Evolutionary conservation across 2,797 vertebrate species (phyloP).

Genomic region (Sebastes paucispinis): DNA sequence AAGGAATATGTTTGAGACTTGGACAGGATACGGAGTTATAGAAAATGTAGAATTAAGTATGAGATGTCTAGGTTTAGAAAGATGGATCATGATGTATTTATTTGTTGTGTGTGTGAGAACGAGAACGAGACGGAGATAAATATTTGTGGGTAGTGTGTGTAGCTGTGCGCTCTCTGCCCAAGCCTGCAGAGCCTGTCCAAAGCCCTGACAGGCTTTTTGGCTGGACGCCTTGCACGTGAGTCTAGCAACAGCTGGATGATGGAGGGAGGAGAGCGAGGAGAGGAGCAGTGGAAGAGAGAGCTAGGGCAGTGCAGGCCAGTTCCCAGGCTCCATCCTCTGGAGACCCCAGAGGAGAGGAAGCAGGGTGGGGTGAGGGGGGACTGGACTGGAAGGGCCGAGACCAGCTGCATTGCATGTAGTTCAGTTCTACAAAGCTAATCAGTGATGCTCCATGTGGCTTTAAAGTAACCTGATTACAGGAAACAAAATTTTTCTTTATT

Average conservation of each 20-base stretch:
- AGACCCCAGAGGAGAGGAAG: conserved; percentile 59
- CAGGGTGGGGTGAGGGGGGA: background rate
- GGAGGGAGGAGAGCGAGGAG: conserved; percentile 34
- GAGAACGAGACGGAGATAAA: conserved; percentile 30
- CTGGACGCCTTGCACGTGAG: conserved; percentile 73
- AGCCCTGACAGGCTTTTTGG: conserved; percentile 73
- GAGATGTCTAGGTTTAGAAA: background rate
- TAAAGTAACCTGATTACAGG: background rate
- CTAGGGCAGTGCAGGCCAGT: conserved; percentile 61
- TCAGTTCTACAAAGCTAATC: conserved; percentile 20
- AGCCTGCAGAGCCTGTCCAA: conserved; percentile 38
- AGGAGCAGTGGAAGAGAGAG: conserved; percentile 48
- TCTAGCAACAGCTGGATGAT: conserved; percentile 73
- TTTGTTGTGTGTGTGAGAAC: conserved; percentile 36
- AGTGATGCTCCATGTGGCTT: background rate
- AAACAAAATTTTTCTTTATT: background rate
- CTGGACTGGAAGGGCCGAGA: conserved; percentile 5
- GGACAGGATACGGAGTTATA: background rate
- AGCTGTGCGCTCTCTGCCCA: conserved; percentile 34
- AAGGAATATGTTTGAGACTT: background rate
- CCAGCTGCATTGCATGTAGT: conserved; percentile 59
- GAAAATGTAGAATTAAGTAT: conserved; percentile 1
- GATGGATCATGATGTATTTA: conserved; percentile 4
- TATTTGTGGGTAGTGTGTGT: conserved; percentile 36
- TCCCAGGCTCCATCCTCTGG: conserved; percentile 76